These are phyloP conservation scores for Fragum whitleyi DNA, from an alignment of 2,888 invertebrate species.

Conservation along the genomic window DNA sequence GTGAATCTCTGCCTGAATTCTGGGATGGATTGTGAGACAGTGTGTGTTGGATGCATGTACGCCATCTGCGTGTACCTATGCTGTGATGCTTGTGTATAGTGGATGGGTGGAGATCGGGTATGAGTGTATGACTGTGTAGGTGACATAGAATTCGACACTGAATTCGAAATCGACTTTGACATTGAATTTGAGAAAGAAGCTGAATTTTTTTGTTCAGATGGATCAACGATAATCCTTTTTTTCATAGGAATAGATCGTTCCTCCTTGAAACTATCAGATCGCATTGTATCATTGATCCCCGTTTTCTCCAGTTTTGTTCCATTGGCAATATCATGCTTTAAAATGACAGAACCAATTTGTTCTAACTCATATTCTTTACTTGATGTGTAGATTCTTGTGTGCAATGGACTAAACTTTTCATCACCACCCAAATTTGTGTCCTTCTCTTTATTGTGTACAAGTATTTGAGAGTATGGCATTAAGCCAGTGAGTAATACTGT, in stretches of 20 bases:
- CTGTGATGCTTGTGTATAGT: slow-evolving; percentile 29
- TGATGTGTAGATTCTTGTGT: slow-evolving; percentile 52
- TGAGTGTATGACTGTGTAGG: slow-evolving; percentile 36
- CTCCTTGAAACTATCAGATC: slow-evolving; percentile 61
- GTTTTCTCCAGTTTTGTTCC: slow-evolving; percentile 17
- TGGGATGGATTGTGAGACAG: slow-evolving; percentile 34
- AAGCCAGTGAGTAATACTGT: slow-evolving; percentile 76
- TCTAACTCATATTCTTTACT: slow-evolving; percentile 45
- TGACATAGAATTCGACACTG: slow-evolving; percentile 24
- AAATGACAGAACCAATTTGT: slow-evolving; percentile 38
- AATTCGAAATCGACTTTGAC: slow-evolving; percentile 1
- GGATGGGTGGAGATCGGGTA: slow-evolving; percentile 41
- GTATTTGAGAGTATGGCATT: slow-evolving; percentile 72
- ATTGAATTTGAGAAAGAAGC: slow-evolving; percentile 24
- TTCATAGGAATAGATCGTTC: slow-evolving; percentile 65
- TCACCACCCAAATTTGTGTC: slow-evolving; percentile 36
- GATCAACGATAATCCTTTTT: slow-evolving; percentile 61
- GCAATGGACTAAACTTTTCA: slow-evolving; percentile 55
- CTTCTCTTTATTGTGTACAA: slow-evolving; percentile 70
- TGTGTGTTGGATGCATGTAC: slow-evolving; percentile 8
- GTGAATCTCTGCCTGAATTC: slow-evolving; percentile 56
- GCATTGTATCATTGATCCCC: slow-evolving; percentile 19
- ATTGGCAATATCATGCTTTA: slow-evolving; percentile 33
- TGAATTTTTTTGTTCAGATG: slow-evolving; percentile 35
- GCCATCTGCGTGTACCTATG: slow-evolving; percentile 35